These are phyloP conservation scores for Heterodera schachtii DNA, from an alignment of 1,140 invertebrate species.

Conservation along the genomic window DNA sequence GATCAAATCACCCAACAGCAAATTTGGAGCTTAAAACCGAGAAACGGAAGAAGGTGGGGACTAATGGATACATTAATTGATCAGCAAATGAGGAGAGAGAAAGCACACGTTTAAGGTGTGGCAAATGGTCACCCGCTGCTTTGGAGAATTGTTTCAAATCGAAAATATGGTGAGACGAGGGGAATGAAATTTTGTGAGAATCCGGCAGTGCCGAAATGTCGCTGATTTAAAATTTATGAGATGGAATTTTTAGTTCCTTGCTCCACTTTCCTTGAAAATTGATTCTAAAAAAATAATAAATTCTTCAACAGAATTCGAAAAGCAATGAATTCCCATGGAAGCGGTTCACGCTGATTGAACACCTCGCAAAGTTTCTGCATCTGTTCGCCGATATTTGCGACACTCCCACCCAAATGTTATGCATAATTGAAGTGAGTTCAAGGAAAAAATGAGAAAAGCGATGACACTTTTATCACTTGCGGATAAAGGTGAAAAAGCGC, in stretches of 20 bases:
- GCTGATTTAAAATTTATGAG: too few relatives aligned
- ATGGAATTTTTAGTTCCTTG: too few relatives aligned
- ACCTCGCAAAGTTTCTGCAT: neutral
- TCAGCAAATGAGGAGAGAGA: too few relatives aligned
- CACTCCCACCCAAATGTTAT: neutral
- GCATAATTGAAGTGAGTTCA: neutral
- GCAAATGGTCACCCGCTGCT: neutral
- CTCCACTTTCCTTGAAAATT: too few relatives aligned
- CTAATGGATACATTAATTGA: too few relatives aligned
- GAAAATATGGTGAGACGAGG: neutral
- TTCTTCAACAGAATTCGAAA: neutral
- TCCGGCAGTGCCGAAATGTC: too few relatives aligned
- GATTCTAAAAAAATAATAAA: too few relatives aligned
- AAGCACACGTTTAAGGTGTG: slow-evolving; percentile 3
- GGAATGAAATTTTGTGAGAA: slow-evolving; percentile 7
- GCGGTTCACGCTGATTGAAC: neutral
- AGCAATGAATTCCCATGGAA: neutral
- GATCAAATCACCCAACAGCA: neutral
- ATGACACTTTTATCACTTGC: neutral
- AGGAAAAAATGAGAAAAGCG: too few relatives aligned
- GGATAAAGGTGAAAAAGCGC: neutral
- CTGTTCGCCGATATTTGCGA: slow-evolving; percentile 4
- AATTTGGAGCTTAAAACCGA: neutral
- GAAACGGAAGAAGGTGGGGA: neutral
- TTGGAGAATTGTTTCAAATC: neutral